Evolutionary conservation across 1,140 invertebrate species (phyloP), one percentile per base, ranked within the genome.

Genomic region (Wiebesia pumilae): DNA sequence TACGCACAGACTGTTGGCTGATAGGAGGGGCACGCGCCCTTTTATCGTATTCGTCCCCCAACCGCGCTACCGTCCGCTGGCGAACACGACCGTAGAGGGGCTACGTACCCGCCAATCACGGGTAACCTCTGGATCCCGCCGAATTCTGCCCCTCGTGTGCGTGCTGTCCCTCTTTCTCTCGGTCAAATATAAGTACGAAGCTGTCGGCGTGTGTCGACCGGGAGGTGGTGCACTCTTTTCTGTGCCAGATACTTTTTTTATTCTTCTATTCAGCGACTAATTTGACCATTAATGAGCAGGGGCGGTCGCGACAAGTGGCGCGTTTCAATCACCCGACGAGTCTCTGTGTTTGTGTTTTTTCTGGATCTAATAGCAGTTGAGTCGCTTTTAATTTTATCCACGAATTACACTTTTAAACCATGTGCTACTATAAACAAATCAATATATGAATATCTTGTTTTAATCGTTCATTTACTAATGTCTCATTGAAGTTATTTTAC

Each of bases 141-240:
- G 85, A 86, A 75, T 69, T 77, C 58, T 65, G 80, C 85, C 85
- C 80, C 85, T 86, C 38, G n/a, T n/a, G n/a, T n/a, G n/a, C n/a
- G 77, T 73, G 84, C 84, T 71, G 51, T 30, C 58, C 16, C 3
- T n/a, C 47, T 33, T 69, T 27, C 69, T 51, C 19, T 2, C 12
- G 54, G 69, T 9, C 6, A 71, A 47, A 51, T 16, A 12, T 54
- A 54, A 54, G 7, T 54, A 16, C 51, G 51, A 19, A 19, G 19
- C 43, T 54, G 19, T 54, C 51, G 14, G n/a, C 14, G 51, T 16
- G 51, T 54, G 9, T 16, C 51, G 51, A 54, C 51, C 51, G 51
- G n/a, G 58, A 62, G 27, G 3, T 62, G 58, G 58, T 62, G 58
- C 58, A 62, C 58, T 62, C 21, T 62, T 62, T 62, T 24, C 24